These are phyloP conservation scores for Nannoperca obscura DNA, from an alignment of 2,797 vertebrate genomes.

Conservation along the genomic window DNA sequence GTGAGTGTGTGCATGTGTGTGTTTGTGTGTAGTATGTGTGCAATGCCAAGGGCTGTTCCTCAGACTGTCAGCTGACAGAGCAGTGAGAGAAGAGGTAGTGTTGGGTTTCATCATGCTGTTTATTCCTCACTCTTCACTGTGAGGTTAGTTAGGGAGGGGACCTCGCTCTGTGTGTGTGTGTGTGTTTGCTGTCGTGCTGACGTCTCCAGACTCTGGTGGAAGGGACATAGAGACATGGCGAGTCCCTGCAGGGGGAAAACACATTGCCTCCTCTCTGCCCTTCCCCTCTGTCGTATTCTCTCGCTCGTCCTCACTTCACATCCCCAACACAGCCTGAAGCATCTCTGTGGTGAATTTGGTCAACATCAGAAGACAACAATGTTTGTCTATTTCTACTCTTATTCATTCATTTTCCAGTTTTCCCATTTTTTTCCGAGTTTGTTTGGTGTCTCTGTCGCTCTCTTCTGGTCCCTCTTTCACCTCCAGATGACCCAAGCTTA, in stretches of 20 bases:
- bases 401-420: neutral
- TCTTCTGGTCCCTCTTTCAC: constrained; percentile 47
- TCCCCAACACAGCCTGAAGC: constrained; percentile 36
- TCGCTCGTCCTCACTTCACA: constrained; percentile 21
- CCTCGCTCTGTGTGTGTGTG: constrained; percentile 21
- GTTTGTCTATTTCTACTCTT: constrained; percentile 18
- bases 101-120: constrained; percentile 84
- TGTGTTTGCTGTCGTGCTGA: constrained; percentile 31
- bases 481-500: constrained; percentile 66
- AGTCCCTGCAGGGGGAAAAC: constrained; percentile 63
- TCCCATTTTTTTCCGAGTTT: neutral
- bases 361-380: constrained; percentile 37
- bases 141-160: constrained; percentile 49
- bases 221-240: constrained; percentile 56
- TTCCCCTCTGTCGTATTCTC: constrained; percentile 29
- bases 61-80: constrained; percentile 72
- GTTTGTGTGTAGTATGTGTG: constrained; percentile 31
- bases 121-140: constrained; percentile 57
- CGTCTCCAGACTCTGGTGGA: constrained; percentile 64
- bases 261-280: constrained; percentile 45
- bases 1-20: constrained; percentile 11
- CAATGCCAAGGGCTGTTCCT: constrained; percentile 53
- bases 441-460: constrained; percentile 21
- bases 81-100: constrained; percentile 51
- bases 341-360: constrained; percentile 41